A percentile compares a stretch with the other conserved stretches of the same genome.
Evolutionary conservation across 2,888 invertebrate species (phyloP).

Genomic region (Pyralis farinalis): DNA sequence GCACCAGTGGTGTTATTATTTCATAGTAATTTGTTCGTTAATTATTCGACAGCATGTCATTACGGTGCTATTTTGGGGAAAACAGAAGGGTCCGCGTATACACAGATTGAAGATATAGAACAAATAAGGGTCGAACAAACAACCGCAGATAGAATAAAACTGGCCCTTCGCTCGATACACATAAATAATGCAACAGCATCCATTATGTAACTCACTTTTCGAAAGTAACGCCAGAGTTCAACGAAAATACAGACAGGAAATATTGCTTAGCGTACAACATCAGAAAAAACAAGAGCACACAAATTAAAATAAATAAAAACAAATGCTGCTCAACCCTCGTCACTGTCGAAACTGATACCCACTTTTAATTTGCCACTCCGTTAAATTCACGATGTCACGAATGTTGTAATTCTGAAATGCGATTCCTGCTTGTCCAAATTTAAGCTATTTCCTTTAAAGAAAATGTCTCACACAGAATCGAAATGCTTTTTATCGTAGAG

Average conservation of each 20-base stretch:
- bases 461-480: background rate
- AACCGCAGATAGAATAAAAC: slow-evolving; percentile 19
- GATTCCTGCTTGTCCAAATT: slow-evolving; percentile 22
- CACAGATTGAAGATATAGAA: slow-evolving; percentile 21
- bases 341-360: slow-evolving; percentile 47
- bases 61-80: slow-evolving; percentile 19
- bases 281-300: slow-evolving; percentile 2
- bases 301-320: slow-evolving; percentile 32
- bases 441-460: slow-evolving; percentile 25
- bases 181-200: slow-evolving; percentile 49
- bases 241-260: slow-evolving; percentile 28
- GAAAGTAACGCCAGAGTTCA: slow-evolving; percentile 21
- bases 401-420: slow-evolving; percentile 22
- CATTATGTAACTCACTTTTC: slow-evolving; percentile 35
- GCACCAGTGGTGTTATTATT: too few relatives aligned
- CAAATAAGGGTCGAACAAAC: slow-evolving; percentile 29
- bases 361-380: slow-evolving; percentile 57
- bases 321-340: slow-evolving; percentile 39
- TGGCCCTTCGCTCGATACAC: slow-evolving; percentile 30
- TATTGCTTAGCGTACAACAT: background rate
- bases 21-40: slow-evolving; percentile 17
- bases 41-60: slow-evolving; percentile 23
- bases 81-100: slow-evolving; percentile 14
- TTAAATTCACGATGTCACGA: slow-evolving; percentile 41
- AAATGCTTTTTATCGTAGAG: background rate